Percentiles rank a stretch among this genome's conserved stretches.
Evolutionary conservation across 2,888 invertebrate genomes (phyloP).

Genomic region (Cephus spinipes): DNA sequence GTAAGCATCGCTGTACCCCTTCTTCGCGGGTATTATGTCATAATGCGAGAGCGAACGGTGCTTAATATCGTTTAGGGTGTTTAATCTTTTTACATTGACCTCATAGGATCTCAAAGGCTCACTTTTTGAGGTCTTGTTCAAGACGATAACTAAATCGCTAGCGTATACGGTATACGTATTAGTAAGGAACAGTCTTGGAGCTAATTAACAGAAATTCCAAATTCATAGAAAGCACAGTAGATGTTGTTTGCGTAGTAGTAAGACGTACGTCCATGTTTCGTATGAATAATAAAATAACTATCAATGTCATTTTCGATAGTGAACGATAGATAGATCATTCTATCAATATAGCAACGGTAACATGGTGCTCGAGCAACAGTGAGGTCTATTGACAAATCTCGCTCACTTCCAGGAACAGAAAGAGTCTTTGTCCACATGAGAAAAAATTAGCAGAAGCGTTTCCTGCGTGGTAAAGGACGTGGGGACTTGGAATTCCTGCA

Average conservation of each 20-base stretch:
- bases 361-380: background rate
- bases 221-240: background rate
- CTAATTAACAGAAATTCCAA: background rate
- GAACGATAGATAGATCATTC: background rate
- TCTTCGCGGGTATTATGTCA: background rate
- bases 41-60: background rate
- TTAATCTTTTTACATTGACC: background rate
- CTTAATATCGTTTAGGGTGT: background rate
- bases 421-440: background rate
- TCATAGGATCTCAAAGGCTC: background rate
- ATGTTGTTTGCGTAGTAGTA: background rate
- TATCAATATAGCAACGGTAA: background rate
- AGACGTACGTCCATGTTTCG: background rate
- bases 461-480: conserved; percentile 24
- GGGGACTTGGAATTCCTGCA: conserved; percentile 17
- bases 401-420: conserved; percentile 6
- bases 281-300: background rate
- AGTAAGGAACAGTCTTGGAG: background rate
- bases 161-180: background rate
- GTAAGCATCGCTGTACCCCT: background rate
- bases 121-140: background rate
- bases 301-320: background rate
- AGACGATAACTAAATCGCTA: background rate
- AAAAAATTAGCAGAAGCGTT: conserved; percentile 8
- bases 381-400: background rate